Percentiles rank a stretch among this genome's conserved stretches.
These are phyloP conservation scores for Cecropterus lyciades DNA, from an alignment of 1,140 invertebrate species.

Conservation along the genomic window DNA sequence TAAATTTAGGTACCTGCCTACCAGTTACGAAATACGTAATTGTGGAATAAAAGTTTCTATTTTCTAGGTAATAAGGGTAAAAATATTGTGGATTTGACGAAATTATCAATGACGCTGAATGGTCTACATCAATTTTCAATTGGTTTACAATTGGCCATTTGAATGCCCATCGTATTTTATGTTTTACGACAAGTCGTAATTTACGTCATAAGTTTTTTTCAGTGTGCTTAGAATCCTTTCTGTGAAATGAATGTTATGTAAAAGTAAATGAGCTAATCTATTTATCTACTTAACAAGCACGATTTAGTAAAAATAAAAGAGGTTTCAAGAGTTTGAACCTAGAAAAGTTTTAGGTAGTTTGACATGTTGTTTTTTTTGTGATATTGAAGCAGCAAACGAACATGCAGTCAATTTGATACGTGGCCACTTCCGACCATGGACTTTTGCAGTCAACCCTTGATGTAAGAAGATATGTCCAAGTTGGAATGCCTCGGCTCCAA, in stretches of 20 bases:
- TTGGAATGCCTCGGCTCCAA: no score
- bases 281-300: no score
- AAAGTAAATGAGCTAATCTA: not conserved
- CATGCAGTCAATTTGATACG: no score
- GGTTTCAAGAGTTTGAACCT: no score
- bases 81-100: not conserved
- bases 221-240: not conserved
- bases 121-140: constrained; percentile 61
- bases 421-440: no score
- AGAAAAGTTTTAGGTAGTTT: no score
- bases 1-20: constrained; percentile 39
- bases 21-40: no score
- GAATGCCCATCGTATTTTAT: constrained; percentile 62
- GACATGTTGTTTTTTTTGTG: no score
- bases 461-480: no score
- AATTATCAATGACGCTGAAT: constrained; percentile 8
- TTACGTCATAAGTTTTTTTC: constrained; percentile 42
- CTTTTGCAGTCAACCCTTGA: no score
- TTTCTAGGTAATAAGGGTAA: constrained; percentile 6
- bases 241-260: not conserved
- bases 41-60: constrained; percentile 5
- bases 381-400: no score
- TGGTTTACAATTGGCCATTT: constrained; percentile 64
- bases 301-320: no score
- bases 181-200: constrained; percentile 69